Conservation (phyloP, 2,888 invertebrate species). For the Carcina quercana region DNA sequence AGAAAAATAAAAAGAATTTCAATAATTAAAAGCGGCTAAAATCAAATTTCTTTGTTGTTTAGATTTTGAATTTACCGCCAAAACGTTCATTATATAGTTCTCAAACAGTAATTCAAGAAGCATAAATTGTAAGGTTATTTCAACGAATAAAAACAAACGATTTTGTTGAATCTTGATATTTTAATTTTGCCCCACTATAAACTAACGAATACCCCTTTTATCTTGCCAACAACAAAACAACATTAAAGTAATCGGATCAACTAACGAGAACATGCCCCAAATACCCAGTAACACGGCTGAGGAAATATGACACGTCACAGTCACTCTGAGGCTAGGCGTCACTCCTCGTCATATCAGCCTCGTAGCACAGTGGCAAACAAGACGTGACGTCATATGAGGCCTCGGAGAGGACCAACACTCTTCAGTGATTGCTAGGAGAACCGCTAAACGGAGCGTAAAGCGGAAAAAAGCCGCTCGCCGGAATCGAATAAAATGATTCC, state of each 20-base stretch:
- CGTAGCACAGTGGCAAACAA: neutral
- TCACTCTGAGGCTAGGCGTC: slow-evolving; percentile 8
- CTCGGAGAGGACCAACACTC: slow-evolving; percentile 37
- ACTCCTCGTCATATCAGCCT: neutral
- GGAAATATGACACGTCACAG: slow-evolving; percentile 14
- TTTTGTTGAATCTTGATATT: no score
- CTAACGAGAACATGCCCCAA: slow-evolving; percentile 20
- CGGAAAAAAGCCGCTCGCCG: slow-evolving; percentile 71
- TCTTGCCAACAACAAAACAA: neutral
- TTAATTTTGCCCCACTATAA: no score
- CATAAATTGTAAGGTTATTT: no score
- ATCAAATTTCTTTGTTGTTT: no score
- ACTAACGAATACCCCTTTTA: neutral
- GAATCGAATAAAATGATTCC: slow-evolving; percentile 85
- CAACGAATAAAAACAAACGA: no score
- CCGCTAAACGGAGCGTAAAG: slow-evolving; percentile 71
- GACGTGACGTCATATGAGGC: neutral
- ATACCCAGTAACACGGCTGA: slow-evolving; percentile 32
- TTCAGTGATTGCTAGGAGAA: slow-evolving; percentile 50
- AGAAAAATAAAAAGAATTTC: no score
- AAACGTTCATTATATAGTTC: no score
- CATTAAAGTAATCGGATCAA: slow-evolving; percentile 1
- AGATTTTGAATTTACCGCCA: no score
- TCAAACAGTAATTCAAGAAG: no score
- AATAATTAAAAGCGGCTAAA: no score